phyloP scores from a whole-genome alignment of 2,888 invertebrate species.

The Drosophila tanythrix region DNA sequence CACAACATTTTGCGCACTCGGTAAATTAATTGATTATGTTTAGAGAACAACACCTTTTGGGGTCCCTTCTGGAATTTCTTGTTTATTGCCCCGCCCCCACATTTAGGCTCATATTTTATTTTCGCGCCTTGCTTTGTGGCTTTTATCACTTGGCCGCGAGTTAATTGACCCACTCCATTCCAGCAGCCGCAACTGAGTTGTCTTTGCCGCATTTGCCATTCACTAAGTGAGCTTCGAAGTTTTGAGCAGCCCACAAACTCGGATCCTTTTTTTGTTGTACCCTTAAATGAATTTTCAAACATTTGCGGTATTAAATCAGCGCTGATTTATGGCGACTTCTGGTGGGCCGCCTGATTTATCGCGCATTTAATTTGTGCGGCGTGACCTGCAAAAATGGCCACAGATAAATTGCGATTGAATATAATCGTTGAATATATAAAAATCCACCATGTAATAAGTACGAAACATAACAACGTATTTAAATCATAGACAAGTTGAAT shows the following conservation, averaged over 20 bases:
- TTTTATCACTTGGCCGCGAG: slow-evolving; percentile 32
- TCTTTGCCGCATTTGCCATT: slow-evolving; percentile 18
- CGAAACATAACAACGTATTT: background rate
- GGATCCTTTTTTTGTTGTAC: background rate
- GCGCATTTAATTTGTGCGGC: slow-evolving; percentile 32
- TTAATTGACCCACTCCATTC: slow-evolving; percentile 34
- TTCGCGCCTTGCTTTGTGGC: slow-evolving; percentile 42
- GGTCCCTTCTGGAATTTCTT: background rate
- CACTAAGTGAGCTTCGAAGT: slow-evolving; percentile 8
- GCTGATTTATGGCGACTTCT: slow-evolving; percentile 53
- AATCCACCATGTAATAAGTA: slow-evolving; percentile 1
- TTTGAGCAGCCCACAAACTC: background rate
- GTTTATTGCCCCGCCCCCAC: background rate
- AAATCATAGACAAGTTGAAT: slow-evolving; percentile 13
- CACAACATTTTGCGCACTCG: slow-evolving; percentile 56
- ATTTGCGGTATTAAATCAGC: slow-evolving; percentile 48
- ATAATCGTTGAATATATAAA: slow-evolving; percentile 17
- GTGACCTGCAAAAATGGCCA: slow-evolving; percentile 33
- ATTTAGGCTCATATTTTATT: slow-evolving; percentile 37
- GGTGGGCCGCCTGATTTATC: slow-evolving; percentile 41
- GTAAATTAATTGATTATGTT: slow-evolving; percentile 64
- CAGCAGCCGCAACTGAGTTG: slow-evolving; percentile 12
- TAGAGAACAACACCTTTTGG: slow-evolving; percentile 51
- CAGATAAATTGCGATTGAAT: slow-evolving; percentile 40
- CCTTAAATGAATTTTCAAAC: slow-evolving; percentile 30